Conservation (phyloP, 2,888 invertebrate species). For the Nycteola revayana region DNA sequence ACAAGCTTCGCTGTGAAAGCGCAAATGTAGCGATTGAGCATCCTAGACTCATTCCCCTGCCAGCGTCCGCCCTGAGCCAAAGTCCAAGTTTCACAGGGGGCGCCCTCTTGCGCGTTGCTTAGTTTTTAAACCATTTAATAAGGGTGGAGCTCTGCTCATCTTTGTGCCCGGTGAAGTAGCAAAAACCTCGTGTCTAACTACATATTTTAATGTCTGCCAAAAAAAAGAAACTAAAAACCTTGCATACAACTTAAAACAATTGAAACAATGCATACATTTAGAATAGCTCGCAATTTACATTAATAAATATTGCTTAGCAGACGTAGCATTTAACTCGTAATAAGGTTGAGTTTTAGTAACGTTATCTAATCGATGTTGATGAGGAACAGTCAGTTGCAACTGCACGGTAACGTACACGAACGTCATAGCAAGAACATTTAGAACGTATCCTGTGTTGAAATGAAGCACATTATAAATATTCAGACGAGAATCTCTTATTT, state of each 20-base stretch:
- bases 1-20: slow-evolving; percentile 75
- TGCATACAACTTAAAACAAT: too few relatives aligned
- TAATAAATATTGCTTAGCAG: slow-evolving; percentile 21
- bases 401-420: slow-evolving; percentile 60
- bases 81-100: too few relatives aligned
- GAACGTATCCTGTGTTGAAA: slow-evolving; percentile 39
- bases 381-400: slow-evolving; percentile 48
- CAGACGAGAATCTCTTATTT: slow-evolving; percentile 34
- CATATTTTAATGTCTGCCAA: too few relatives aligned
- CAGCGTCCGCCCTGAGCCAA: too few relatives aligned
- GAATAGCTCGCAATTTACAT: too few relatives aligned
- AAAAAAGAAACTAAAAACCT: too few relatives aligned
- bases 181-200: too few relatives aligned
- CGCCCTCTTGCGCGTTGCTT: too few relatives aligned
- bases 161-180: too few relatives aligned
- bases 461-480: slow-evolving; percentile 43
- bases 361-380: slow-evolving; percentile 17
- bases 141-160: too few relatives aligned
- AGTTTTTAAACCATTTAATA: too few relatives aligned
- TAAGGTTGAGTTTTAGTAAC: slow-evolving; percentile 6
- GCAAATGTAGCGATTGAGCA: slow-evolving; percentile 77
- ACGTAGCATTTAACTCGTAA: slow-evolving; percentile 10
- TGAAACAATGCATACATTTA: too few relatives aligned
- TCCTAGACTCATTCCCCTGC: slow-evolving; percentile 59
- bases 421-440: slow-evolving; percentile 46